phyloP scores from a whole-genome alignment of 2,888 invertebrate genomes.

The Diogma glabrata region DNA sequence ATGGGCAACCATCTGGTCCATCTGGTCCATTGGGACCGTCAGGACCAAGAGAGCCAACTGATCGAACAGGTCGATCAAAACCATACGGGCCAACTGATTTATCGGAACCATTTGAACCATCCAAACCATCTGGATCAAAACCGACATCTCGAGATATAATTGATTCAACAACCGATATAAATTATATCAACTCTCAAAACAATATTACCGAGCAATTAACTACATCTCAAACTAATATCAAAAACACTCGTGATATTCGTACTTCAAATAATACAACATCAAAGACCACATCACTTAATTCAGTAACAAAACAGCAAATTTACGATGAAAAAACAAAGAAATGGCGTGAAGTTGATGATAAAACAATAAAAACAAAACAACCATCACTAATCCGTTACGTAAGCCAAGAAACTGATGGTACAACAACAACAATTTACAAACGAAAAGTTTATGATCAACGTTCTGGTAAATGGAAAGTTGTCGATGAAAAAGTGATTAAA shows the following conservation, averaged over 20 bases:
- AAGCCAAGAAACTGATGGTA: slow-evolving; percentile 34
- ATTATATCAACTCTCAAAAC: slow-evolving; percentile 9
- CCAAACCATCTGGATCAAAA: slow-evolving; percentile 8
- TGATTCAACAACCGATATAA: slow-evolving; percentile 5
- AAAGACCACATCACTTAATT: slow-evolving; percentile 4
- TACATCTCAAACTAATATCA: slow-evolving; percentile 8
- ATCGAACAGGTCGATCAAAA: slow-evolving; percentile 2
- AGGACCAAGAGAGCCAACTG: neutral
- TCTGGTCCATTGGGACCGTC: neutral
- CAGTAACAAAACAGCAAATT: slow-evolving; percentile 26
- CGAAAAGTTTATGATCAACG: slow-evolving; percentile 35
- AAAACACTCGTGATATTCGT: no score
- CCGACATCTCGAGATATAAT: neutral
- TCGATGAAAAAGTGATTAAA: slow-evolving; percentile 42
- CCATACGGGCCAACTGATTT: neutral
- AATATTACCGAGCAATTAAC: slow-evolving; percentile 12
- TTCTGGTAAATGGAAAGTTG: slow-evolving; percentile 36
- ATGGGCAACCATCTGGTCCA: neutral
- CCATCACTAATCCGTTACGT: slow-evolving; percentile 35
- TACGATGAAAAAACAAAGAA: slow-evolving; percentile 35
- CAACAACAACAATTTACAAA: slow-evolving; percentile 34
- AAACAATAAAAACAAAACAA: slow-evolving; percentile 20
- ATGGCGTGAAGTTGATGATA: slow-evolving; percentile 32
- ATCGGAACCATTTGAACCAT: neutral
- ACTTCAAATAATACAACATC: slow-evolving; percentile 6